phyloP scores from a whole-genome alignment of 37 sponge, comb jelly and placozoan species.

The Theonella swinhoei region DNA sequence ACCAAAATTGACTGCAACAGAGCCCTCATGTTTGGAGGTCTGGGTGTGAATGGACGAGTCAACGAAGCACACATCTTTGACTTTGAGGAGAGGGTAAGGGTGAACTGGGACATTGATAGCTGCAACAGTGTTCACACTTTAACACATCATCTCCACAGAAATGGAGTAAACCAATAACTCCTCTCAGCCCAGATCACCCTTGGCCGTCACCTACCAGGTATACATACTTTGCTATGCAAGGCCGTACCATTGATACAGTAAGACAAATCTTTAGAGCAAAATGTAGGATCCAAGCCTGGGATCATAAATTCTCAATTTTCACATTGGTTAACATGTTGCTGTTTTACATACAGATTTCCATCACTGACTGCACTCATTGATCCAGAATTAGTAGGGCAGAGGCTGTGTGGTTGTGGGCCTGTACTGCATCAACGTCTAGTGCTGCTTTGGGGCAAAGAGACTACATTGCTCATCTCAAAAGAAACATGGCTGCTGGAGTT shows the following conservation, averaged over 20 bases:
- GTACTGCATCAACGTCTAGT: slow-evolving; percentile 5
- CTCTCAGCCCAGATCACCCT: background rate
- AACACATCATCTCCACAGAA: no score
- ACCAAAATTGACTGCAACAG: slow-evolving; percentile 25
- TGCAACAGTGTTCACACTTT: no score
- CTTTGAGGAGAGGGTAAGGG: slow-evolving; percentile 28
- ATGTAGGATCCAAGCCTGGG: no score
- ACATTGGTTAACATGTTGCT: no score
- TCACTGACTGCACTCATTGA: slow-evolving; percentile 40
- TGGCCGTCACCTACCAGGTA: slow-evolving; percentile 17
- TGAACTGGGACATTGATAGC: no score
- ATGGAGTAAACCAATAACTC: slow-evolving; percentile 9
- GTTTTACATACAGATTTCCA: no score
- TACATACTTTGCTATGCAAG: no score
- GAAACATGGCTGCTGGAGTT: background rate
- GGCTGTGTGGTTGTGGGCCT: background rate
- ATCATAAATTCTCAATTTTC: no score
- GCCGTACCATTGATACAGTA: no score
- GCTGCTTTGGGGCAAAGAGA: slow-evolving; percentile 20
- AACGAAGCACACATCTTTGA: slow-evolving; percentile 21
- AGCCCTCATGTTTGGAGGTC: slow-evolving; percentile 61
- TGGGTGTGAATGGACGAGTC: background rate
- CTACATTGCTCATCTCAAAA: background rate
- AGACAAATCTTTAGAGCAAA: no score
- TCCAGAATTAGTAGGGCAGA: slow-evolving; percentile 8